phyloP scores from a whole-genome alignment of 2,797 vertebrate species.

The Hapalemur alaotrensis region DNA sequence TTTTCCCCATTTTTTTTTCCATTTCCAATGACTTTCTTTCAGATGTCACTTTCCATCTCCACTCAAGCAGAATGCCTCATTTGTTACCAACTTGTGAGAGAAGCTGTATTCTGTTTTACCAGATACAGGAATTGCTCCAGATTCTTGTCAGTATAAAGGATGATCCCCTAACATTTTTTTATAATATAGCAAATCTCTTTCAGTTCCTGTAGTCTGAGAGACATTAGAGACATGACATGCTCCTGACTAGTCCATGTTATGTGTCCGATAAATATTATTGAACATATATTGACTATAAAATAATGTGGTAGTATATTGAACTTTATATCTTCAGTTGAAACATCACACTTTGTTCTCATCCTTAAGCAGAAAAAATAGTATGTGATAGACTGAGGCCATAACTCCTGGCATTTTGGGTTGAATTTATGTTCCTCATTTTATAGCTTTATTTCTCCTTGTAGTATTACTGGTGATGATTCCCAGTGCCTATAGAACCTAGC shows the following conservation, averaged over 20 bases:
- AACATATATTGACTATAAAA: neutral
- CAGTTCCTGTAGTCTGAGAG: neutral
- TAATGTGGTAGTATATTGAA: neutral
- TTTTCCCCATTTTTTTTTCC: neutral
- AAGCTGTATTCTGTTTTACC: neutral
- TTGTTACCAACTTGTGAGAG: neutral
- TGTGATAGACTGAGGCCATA: neutral
- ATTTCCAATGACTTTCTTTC: neutral
- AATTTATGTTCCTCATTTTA: neutral
- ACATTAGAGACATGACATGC: neutral
- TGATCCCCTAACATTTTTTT: neutral
- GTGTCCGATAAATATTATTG: neutral
- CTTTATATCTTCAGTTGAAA: neutral
- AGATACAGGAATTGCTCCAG: neutral
- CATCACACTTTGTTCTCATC: neutral
- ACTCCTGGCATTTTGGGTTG: neutral
- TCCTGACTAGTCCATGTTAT: neutral
- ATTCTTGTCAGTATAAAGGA: neutral
- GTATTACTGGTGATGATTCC: neutral
- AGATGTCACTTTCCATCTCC: neutral
- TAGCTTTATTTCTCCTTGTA: neutral
- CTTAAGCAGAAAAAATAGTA: neutral
- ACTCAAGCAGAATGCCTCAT: neutral
- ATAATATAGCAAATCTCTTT: neutral
- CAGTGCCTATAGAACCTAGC: neutral